Percentiles rank a stretch among this genome's conserved stretches.
Evolutionary conservation across 2,113 vertebrate genomes (phyloP).

Genomic region (Gymnorhina tibicen): DNA sequence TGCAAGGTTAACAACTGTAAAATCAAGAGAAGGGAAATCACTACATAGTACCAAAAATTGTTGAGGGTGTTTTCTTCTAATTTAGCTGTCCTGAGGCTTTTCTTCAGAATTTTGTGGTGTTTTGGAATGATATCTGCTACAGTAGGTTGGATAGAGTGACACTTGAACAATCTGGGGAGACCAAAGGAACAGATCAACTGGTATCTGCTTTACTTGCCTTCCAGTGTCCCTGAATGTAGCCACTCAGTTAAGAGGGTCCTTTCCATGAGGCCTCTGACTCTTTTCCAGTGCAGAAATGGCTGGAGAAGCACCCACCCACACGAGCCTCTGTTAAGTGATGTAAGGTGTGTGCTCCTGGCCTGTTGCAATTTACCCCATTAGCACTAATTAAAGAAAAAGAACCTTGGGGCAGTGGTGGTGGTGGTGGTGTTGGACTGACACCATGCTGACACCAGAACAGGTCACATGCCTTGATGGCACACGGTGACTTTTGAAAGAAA

Average conservation of each 20-base stretch:
- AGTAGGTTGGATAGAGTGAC: neutral
- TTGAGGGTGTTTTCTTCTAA: neutral
- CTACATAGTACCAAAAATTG: neutral
- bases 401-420: rapidly evolving
- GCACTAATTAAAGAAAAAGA: neutral
- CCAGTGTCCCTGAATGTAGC: neutral
- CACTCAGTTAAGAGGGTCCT: neutral
- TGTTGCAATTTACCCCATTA: neutral
- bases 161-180: neutral
- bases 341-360: neutral
- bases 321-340: neutral
- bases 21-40: neutral
- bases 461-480: neutral
- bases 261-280: neutral
- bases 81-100: neutral
- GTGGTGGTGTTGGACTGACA: neutral
- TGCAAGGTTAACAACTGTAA: neutral
- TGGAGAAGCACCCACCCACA: neutral
- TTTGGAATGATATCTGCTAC: neutral
- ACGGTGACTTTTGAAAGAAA: neutral
- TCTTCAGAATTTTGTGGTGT: neutral
- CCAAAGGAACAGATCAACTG: neutral
- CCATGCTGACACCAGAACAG: neutral
- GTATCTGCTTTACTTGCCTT: neutral
- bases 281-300: neutral